A percentile compares a stretch with the other conserved stretches of the same genome.
Evolutionary conservation across 2,888 invertebrate genomes (phyloP).

Genomic region (Plagodis dolabraria): DNA sequence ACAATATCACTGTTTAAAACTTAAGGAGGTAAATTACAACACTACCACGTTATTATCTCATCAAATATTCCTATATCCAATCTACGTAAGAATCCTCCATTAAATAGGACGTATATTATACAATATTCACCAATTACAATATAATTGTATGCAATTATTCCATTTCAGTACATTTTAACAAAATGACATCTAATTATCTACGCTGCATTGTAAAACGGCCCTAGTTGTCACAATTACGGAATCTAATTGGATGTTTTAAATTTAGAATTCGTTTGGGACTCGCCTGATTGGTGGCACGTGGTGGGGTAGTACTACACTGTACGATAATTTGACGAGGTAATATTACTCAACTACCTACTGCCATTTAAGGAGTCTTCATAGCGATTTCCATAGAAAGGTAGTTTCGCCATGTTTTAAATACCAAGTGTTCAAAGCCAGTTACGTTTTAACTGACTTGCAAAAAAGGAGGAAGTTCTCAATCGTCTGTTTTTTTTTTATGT

Average conservation of each 20-base stretch:
- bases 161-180: conserved; percentile 38
- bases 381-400: too few species aligned
- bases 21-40: not conserved
- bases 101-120: conserved; percentile 4
- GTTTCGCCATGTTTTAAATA: too few species aligned
- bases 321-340: conserved; percentile 31
- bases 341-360: conserved; percentile 14
- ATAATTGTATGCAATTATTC: conserved; percentile 38
- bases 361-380: too few species aligned
- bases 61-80: conserved; percentile 13
- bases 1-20: too few species aligned
- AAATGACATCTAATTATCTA: conserved; percentile 31
- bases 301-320: conserved; percentile 39
- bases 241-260: conserved; percentile 61
- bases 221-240: conserved; percentile 47
- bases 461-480: too few species aligned
- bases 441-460: too few species aligned
- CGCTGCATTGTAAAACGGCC: conserved; percentile 29
- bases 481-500: too few species aligned
- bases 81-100: conserved; percentile 7
- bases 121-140: conserved; percentile 15
- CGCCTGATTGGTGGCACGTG: conserved; percentile 58
- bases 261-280: conserved; percentile 51
- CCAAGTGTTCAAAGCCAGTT: too few species aligned
- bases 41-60: conserved; percentile 16